Conservation (phyloP, 1,140 invertebrate genomes). For the Lepidotrigona ventralis region DNA sequence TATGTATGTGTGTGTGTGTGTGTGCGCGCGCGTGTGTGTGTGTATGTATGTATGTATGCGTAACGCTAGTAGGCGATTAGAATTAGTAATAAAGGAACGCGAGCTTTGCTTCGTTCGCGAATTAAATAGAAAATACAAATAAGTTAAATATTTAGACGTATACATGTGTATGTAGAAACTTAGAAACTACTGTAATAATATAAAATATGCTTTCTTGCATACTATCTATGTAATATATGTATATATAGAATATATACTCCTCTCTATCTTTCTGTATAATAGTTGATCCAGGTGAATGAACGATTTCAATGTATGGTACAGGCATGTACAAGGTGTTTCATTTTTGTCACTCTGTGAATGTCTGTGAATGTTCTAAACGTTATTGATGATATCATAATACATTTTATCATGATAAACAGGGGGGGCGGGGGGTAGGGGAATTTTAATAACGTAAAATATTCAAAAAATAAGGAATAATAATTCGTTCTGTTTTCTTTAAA, state of each 20-base stretch:
- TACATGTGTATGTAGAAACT: constrained; percentile 5
- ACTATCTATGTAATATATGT: neutral
- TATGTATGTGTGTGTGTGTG: neutral
- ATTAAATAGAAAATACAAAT: constrained; percentile 10
- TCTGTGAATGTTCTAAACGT: neutral
- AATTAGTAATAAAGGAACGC: neutral
- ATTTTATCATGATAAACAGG: neutral
- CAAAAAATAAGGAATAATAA: neutral
- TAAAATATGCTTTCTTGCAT: neutral
- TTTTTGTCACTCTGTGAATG: neutral
- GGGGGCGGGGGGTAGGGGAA: too few species aligned
- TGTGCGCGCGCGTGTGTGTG: too few species aligned
- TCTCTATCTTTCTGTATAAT: neutral
- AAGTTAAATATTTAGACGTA: constrained; percentile 28
- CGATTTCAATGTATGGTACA: neutral
- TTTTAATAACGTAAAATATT: neutral
- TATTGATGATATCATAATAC: neutral
- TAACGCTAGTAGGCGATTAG: neutral
- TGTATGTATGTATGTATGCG: too few species aligned
- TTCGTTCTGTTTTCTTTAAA: neutral
- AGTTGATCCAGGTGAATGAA: constrained; percentile 18
- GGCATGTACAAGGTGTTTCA: neutral
- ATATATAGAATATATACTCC: constrained; percentile 8
- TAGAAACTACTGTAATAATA: constrained; percentile 22
- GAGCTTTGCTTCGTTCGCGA: neutral